Evolutionary conservation across 2,113 vertebrate species (phyloP).

Genomic region (Petrocephalus zakoni): DNA sequence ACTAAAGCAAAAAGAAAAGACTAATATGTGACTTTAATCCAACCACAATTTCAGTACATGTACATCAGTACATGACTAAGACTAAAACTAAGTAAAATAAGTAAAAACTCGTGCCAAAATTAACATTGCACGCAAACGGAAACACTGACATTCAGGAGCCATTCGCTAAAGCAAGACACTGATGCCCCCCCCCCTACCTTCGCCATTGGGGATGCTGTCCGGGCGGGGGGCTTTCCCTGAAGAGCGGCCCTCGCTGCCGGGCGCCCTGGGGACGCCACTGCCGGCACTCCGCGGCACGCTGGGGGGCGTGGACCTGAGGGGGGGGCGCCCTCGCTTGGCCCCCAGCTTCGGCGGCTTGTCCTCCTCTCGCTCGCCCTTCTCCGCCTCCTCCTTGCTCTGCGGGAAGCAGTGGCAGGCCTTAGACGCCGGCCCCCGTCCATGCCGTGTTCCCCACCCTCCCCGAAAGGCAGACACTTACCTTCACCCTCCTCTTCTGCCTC

Average conservation of each 20-base stretch:
- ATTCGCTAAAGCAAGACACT: not conserved
- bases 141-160: not conserved
- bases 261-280: slow-evolving; percentile 60
- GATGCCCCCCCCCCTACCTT: slow-evolving; percentile 48
- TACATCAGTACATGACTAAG: too few species aligned
- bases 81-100: too few species aligned
- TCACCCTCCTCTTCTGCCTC: slow-evolving; percentile 85
- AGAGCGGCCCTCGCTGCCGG: slow-evolving; percentile 70
- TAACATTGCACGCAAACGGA: too few species aligned
- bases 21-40: too few species aligned
- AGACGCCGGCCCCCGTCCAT: not conserved
- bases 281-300: slow-evolving; percentile 57
- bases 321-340: slow-evolving; percentile 81
- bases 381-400: slow-evolving; percentile 86
- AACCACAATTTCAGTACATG: too few species aligned
- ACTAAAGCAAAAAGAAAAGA: too few species aligned
- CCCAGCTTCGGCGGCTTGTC: slow-evolving; percentile 64
- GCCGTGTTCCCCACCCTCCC: too few species aligned
- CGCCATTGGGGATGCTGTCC: slow-evolving; percentile 66
- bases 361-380: slow-evolving; percentile 73
- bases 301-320: slow-evolving; percentile 75
- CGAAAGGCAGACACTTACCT: slow-evolving; percentile 60
- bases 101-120: too few species aligned
- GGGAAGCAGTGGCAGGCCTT: not conserved
- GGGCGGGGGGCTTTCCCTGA: slow-evolving; percentile 54